Percentiles rank a stretch among this genome's conserved stretches.
Evolutionary conservation across 2,888 invertebrate genomes (phyloP).

Genomic region (Tipula vernalis): DNA sequence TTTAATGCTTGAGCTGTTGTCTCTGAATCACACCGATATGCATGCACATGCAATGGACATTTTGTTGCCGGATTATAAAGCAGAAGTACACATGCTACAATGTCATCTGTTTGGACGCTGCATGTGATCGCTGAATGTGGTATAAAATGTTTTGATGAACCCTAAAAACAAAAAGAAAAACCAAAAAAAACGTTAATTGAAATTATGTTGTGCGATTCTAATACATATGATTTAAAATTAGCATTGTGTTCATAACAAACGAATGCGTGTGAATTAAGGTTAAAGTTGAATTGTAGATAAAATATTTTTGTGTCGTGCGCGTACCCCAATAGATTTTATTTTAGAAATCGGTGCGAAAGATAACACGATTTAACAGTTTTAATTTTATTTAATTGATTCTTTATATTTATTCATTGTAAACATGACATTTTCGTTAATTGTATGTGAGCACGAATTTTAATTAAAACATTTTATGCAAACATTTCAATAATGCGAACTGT

Average conservation of each 20-base stretch:
- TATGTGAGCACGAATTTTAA: not conserved
- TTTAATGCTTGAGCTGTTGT: slow-evolving; percentile 83
- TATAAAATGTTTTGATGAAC: slow-evolving; percentile 81
- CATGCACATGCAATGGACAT: slow-evolving; percentile 91
- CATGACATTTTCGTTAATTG: not conserved
- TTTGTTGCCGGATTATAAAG: slow-evolving; percentile 90
- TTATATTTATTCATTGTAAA: not conserved
- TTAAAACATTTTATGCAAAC: not conserved
- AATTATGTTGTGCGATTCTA: not conserved
- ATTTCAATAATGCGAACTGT: not conserved
- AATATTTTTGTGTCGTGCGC: not conserved
- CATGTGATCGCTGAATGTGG: slow-evolving; percentile 89
- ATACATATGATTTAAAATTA: slow-evolving; percentile 22
- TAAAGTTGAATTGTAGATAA: not conserved
- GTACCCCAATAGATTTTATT: not conserved
- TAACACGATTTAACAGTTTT: not conserved
- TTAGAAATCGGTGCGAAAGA: not conserved
- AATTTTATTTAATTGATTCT: not conserved
- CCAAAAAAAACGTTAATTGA: not conserved
- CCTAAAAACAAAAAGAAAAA: slow-evolving; percentile 22
- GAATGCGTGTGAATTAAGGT: not conserved
- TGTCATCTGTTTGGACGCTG: slow-evolving; percentile 80
- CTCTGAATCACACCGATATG: slow-evolving; percentile 86
- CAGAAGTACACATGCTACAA: slow-evolving; percentile 85
- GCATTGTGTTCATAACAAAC: slow-evolving; percentile 20